These are phyloP conservation scores for Pipra filicauda DNA, from an alignment of 2,113 vertebrate genomes.

Conservation along the genomic window DNA sequence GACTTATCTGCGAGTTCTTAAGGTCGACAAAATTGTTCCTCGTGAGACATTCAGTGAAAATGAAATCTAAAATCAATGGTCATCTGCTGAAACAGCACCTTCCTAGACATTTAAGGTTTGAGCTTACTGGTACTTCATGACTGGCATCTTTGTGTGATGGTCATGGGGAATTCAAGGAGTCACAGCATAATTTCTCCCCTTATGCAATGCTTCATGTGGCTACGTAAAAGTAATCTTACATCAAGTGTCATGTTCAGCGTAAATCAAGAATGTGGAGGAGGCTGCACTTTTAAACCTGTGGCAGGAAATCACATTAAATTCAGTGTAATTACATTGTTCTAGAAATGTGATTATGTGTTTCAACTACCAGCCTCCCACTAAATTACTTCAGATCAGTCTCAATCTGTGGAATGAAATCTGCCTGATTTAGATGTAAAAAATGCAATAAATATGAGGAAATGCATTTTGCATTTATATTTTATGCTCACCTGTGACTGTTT, in stretches of 20 bases:
- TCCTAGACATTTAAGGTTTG: not conserved
- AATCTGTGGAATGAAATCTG: conserved; percentile 52
- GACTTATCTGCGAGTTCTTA: not conserved
- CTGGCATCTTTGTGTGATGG: not conserved
- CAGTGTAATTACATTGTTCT: conserved; percentile 53
- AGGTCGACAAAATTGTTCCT: not conserved
- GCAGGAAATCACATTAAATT: conserved; percentile 57
- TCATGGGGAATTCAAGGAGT: not conserved
- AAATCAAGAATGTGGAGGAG: conserved; percentile 47
- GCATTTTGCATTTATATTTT: conserved; percentile 57
- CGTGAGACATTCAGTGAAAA: not conserved
- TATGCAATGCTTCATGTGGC: not conserved
- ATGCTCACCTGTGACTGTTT: not conserved
- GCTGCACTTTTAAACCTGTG: conserved; percentile 37
- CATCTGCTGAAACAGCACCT: not conserved
- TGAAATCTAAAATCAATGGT: not conserved
- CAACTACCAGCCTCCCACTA: conserved; percentile 46
- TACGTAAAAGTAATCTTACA: not conserved
- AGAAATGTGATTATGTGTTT: conserved; percentile 60
- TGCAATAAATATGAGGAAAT: conserved; percentile 54
- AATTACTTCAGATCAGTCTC: conserved; percentile 61
- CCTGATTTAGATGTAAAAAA: conserved; percentile 61
- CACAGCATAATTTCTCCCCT: not conserved
- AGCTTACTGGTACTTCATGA: not conserved
- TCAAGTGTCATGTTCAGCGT: conserved; percentile 18